Conservation (phyloP, 2,797 vertebrate species). For the Petrocephalus sullivani region DNA sequence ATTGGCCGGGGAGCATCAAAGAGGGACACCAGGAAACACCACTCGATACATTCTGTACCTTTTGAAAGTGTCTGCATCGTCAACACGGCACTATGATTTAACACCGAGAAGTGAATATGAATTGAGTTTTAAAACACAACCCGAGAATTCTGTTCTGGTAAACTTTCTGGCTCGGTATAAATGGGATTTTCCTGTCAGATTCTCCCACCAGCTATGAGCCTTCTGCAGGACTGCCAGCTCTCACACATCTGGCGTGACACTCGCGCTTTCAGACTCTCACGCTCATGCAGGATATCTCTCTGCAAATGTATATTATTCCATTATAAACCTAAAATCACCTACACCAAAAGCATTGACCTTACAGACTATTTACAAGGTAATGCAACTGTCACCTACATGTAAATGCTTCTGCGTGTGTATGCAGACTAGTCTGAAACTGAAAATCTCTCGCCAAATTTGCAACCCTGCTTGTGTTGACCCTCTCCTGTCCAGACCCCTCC, state of each 20-base stretch:
- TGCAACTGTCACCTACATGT: background rate
- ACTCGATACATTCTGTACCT: conserved; percentile 8
- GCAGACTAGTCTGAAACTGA: background rate
- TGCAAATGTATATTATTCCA: background rate
- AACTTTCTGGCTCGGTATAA: background rate
- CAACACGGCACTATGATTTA: background rate
- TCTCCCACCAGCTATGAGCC: background rate
- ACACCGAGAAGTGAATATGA: conserved; percentile 17
- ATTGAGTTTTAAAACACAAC: background rate
- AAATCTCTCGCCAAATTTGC: background rate
- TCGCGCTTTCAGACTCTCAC: background rate
- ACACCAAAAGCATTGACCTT: background rate
- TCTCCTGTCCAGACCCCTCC: background rate
- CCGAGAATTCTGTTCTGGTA: background rate
- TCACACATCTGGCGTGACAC: too few relatives aligned
- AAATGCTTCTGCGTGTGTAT: background rate
- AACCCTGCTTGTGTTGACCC: background rate
- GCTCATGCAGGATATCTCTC: background rate
- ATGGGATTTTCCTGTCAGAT: background rate
- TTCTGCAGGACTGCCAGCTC: background rate
- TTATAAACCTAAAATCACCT: background rate
- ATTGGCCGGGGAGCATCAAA: background rate
- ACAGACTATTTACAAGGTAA: background rate
- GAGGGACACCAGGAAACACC: background rate
- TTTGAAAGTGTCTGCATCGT: conserved; percentile 13